Conservation (phyloP, 2,888 invertebrate species). For the Cybosia mesomella region DNA sequence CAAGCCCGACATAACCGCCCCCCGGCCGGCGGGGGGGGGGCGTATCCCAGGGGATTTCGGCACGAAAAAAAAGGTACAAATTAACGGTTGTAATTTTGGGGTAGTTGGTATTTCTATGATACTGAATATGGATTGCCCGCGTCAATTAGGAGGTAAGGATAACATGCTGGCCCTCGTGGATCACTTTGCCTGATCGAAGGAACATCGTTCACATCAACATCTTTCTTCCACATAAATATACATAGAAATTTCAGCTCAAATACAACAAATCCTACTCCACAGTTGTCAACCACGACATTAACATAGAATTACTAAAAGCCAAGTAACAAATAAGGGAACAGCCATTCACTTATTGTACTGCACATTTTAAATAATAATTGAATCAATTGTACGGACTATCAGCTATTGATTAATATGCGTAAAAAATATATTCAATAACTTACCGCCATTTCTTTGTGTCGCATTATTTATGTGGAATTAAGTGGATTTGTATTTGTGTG, state of each 20-base stretch:
- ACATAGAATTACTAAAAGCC: constrained; percentile 76
- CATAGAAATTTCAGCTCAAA: background rate
- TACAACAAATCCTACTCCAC: constrained; percentile 52
- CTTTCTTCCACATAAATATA: too few species aligned
- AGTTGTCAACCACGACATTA: constrained; percentile 55
- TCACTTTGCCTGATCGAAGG: too few species aligned
- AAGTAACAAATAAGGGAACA: constrained; percentile 81
- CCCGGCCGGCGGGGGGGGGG: too few species aligned
- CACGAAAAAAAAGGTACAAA: too few species aligned
- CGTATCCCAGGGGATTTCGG: too few species aligned
- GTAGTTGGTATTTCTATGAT: too few species aligned
- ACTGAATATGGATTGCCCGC: too few species aligned
- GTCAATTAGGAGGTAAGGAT: too few species aligned
- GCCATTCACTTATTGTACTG: constrained; percentile 81
- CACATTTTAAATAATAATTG: constrained; percentile 84
- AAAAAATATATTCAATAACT: constrained; percentile 63
- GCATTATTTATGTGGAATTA: constrained; percentile 54
- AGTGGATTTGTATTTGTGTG: constrained; percentile 56
- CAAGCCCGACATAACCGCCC: too few species aligned
- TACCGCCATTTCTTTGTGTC: constrained; percentile 54
- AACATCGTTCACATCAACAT: too few species aligned
- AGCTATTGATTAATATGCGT: constrained; percentile 75
- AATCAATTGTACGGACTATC: constrained; percentile 72
- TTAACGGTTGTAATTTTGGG: too few species aligned
- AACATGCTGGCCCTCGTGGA: too few species aligned